A percentile compares a stretch with the other conserved stretches of the same genome.
These are phyloP conservation scores for Etheostoma spectabile DNA, from an alignment of 2,113 vertebrate species.

Conservation along the genomic window DNA sequence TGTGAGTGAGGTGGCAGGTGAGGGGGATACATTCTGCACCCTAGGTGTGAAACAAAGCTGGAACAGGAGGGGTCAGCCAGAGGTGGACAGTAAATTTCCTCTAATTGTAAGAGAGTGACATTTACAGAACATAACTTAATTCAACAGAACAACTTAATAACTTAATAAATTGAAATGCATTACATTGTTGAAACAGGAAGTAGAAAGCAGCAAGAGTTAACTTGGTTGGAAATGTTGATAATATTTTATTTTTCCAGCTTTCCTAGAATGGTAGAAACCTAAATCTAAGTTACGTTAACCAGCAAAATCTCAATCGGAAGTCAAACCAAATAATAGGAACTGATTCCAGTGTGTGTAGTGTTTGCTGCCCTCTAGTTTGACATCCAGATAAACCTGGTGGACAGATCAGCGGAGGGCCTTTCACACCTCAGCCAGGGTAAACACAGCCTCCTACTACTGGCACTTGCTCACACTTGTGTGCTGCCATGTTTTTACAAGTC, in stretches of 20 bases:
- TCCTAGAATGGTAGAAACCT: not conserved
- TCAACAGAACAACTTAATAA: not conserved
- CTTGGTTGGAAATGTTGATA: not conserved
- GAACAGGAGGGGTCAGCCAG: slow-evolving; percentile 63
- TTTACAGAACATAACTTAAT: not conserved
- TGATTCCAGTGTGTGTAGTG: not conserved
- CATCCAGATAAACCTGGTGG: slow-evolving; percentile 59
- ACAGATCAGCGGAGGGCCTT: slow-evolving; percentile 65
- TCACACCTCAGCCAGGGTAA: slow-evolving; percentile 81
- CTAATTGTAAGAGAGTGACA: slow-evolving; percentile 57
- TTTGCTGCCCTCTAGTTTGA: slow-evolving; percentile 29
- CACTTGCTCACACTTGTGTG: slow-evolving; percentile 78
- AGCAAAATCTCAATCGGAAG: not conserved
- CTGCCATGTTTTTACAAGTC: slow-evolving; percentile 78
- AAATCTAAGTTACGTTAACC: accelerated
- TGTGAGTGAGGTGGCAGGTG: no score
- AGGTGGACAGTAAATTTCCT: slow-evolving; percentile 70
- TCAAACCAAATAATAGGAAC: not conserved
- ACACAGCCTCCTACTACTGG: slow-evolving; percentile 72
- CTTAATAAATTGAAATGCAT: not conserved
- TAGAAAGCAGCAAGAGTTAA: not conserved
- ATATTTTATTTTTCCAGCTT: not conserved
- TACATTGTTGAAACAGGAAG: not conserved
- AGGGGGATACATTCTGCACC: slow-evolving; percentile 76
- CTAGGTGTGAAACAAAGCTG: slow-evolving; percentile 77